Conservation (phyloP, 1,140 invertebrate genomes). For the Ruditapes philippinarum region DNA sequence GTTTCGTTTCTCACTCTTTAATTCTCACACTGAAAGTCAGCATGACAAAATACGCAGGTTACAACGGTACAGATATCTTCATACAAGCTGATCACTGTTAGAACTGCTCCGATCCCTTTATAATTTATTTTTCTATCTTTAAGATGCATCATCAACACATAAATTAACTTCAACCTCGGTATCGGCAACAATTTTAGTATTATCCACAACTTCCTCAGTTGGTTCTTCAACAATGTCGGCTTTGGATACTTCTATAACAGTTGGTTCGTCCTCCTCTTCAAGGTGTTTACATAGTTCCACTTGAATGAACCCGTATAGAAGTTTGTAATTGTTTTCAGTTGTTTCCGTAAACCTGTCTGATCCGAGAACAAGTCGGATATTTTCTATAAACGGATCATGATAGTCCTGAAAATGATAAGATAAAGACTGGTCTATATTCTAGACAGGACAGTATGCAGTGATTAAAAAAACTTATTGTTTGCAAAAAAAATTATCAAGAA, state of each 20-base stretch:
- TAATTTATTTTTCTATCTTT: no score
- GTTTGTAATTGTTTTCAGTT: slow-evolving; percentile 54
- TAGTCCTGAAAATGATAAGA: slow-evolving; percentile 40
- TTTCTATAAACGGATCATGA: slow-evolving; percentile 41
- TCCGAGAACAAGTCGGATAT: slow-evolving; percentile 19
- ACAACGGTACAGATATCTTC: no score
- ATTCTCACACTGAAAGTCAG: no score
- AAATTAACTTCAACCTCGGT: slow-evolving; percentile 42
- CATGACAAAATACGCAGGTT: no score
- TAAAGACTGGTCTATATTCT: no score
- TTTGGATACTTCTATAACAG: neutral
- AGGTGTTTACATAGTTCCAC: slow-evolving; percentile 52
- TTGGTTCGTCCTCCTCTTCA: neutral
- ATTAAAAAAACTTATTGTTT: no score
- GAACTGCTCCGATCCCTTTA: no score
- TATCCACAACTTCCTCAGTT: neutral
- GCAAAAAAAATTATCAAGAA: no score
- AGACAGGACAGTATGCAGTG: no score
- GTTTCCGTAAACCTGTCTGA: slow-evolving; percentile 63
- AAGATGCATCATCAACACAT: slow-evolving; percentile 16
- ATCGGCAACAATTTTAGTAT: slow-evolving; percentile 11
- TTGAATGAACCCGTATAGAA: slow-evolving; percentile 54
- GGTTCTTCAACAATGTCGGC: neutral
- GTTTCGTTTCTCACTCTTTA: no score
- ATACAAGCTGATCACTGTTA: no score